Evolutionary conservation across 92 coral and sea anemone genomes (phyloP).

Genomic region (Zoanthus sansibaricus): DNA sequence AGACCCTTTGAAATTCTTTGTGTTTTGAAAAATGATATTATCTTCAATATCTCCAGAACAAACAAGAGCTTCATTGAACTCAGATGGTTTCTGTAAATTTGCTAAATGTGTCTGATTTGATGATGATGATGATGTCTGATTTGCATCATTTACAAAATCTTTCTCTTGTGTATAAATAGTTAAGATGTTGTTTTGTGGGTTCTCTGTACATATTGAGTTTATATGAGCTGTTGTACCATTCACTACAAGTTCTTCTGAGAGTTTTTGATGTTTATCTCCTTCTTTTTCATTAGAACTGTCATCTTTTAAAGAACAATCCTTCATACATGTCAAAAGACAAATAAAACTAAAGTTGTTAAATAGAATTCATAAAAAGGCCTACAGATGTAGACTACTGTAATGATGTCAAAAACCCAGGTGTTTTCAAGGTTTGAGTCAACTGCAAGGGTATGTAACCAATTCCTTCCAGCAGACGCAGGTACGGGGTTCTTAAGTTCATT

Average conservation of each 20-base stretch:
- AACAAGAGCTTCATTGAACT: not conserved
- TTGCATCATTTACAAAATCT: not conserved
- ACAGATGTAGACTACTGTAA: not conserved
- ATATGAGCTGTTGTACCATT: not conserved
- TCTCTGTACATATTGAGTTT: not conserved
- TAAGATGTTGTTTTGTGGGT: conserved; percentile 3
- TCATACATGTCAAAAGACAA: not conserved
- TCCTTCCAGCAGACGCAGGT: too few relatives aligned
- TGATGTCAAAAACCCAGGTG: not conserved
- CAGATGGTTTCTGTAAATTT: not conserved
- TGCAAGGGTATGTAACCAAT: too few relatives aligned
- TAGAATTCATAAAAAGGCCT: not conserved
- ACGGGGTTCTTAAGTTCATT: too few relatives aligned
- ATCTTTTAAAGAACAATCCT: conserved; percentile 20
- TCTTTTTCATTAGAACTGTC: conserved; percentile 15
- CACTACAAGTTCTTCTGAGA: not conserved
- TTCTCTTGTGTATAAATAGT: conserved; percentile 5
- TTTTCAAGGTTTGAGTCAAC: too few relatives aligned
- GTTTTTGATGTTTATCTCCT: not conserved
- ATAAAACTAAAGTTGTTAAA: not conserved
- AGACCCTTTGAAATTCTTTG: not conserved
- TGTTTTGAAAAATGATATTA: not conserved
- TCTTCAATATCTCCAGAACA: not conserved
- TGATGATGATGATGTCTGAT: too few relatives aligned
- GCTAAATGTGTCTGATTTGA: not conserved